Evolutionary conservation across 1,140 invertebrate genomes (phyloP), one percentile per base, ranked within the genome.

Genomic region (Habropoda laboriosa): DNA sequence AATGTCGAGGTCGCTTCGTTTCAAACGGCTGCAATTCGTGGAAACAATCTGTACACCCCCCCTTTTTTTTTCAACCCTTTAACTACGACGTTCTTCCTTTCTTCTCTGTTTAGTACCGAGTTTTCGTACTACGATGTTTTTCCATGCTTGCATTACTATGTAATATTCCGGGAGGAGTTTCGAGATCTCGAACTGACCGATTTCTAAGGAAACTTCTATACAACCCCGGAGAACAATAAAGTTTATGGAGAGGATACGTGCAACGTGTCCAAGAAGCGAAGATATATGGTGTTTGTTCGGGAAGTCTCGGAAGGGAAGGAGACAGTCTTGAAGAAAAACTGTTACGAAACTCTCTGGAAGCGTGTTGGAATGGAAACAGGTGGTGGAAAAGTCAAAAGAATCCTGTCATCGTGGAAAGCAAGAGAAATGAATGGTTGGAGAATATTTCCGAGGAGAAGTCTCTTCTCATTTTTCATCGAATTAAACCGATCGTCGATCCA

Each of bases 251-350:
- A 18, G n/a, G n/a, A 38, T 40, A 21, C 12, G 27, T 40, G 45
- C 49, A 18, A 5, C 32, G n/a, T 12, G 49, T 47, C 21, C 72
- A 16, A 7, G 16, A 18, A 2, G 6, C 6, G 24, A 30, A 70
- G 74, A 77, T 70, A 18, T 45, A 77, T 27, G 74, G 35, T 70
- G 74, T 58, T 77, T 77, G 74, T 38, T 68, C 30, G 1, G n/a
- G 18, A 57, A 68, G 40, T 68, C 8, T 18, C 5, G 6, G 10
- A 4, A 32, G 24, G 38, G 49, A 64, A 8, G 24, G 1, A 1
- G 21, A 4, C 0, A 1, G 27, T 10, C 30, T 6, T 2, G 68
- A n/a, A 10, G 27, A 55, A 55, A 32, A 42, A 30, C 21, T 10
- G n/a, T 16, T n/a, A 27, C 1, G 27, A 32, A 67, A 66, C 49